These are phyloP conservation scores for Dipodomys spectabilis DNA, from an alignment of 2,113 vertebrate genomes.

Conservation along the genomic window DNA sequence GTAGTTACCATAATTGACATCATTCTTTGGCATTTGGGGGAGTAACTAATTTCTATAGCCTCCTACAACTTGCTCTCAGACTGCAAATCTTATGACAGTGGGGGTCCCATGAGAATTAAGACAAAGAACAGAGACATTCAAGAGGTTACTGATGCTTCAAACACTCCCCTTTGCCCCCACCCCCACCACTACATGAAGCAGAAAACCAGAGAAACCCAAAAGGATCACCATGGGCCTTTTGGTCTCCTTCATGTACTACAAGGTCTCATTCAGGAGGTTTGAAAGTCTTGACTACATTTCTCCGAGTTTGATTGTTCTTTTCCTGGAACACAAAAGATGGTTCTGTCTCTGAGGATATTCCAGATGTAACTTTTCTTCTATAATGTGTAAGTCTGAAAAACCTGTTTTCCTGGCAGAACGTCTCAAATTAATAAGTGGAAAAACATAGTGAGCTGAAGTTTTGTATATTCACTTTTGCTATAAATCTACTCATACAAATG, in stretches of 20 bases:
- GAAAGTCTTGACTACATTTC: neutral
- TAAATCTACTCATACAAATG: neutral
- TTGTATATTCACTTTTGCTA: neutral
- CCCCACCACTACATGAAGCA: neutral
- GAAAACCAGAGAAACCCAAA: neutral
- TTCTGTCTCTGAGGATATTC: neutral
- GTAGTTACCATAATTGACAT: neutral
- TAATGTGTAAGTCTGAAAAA: neutral
- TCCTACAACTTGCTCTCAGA: neutral
- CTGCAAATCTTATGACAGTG: neutral
- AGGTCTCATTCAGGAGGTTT: neutral
- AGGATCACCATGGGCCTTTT: neutral
- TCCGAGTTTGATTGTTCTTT: neutral
- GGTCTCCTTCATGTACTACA: neutral
- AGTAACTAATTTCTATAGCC: neutral
- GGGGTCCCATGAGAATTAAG: neutral
- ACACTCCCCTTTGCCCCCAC: neutral
- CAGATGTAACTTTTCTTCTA: conserved; percentile 34
- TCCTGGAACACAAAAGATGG: conserved; percentile 38
- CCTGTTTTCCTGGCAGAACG: neutral
- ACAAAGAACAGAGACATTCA: neutral
- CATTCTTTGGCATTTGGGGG: neutral
- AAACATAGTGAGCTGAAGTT: conserved; percentile 11
- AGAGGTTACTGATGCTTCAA: neutral
- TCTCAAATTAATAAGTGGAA: conserved; percentile 14